Evolutionary conservation across 2,113 vertebrate species (phyloP).

Genomic region (Oreochromis niloticus): DNA sequence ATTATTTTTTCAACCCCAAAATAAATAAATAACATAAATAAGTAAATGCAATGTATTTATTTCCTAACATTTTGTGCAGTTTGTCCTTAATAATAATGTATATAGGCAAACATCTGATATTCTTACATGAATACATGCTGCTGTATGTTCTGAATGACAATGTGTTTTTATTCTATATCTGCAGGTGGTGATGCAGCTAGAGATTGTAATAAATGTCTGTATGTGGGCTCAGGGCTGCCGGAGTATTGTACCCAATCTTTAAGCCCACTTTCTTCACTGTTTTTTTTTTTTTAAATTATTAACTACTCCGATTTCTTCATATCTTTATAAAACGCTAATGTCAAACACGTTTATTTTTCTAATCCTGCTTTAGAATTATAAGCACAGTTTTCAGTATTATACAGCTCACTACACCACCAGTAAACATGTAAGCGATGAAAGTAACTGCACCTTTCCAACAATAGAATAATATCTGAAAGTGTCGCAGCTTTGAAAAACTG

Average conservation of each 20-base stretch:
- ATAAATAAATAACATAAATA: not conserved
- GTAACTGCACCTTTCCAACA: not conserved
- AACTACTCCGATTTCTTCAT: not conserved
- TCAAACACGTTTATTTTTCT: not conserved
- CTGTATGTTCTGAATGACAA: not conserved
- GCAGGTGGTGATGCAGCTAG: not conserved
- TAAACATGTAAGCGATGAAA: not conserved
- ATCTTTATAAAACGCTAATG: accelerated
- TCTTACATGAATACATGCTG: not conserved
- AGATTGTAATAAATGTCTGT: not conserved
- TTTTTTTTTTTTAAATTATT: not conserved
- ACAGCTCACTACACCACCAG: not conserved
- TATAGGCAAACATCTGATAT: not conserved
- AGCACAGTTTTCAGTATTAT: not conserved
- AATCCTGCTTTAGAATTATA: not conserved
- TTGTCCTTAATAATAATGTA: not conserved
- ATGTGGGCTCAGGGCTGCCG: accelerated
- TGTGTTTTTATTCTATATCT: not conserved
- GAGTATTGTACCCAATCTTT: not conserved
- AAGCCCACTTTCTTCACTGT: not conserved
- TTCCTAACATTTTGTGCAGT: not conserved
- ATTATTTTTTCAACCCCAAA: accelerated
- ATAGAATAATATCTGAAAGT: not conserved
- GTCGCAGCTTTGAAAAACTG: not conserved
- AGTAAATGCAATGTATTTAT: not conserved